phyloP scores from a whole-genome alignment of 2,113 vertebrate genomes.

The Protomyctophum bolini region DNA sequence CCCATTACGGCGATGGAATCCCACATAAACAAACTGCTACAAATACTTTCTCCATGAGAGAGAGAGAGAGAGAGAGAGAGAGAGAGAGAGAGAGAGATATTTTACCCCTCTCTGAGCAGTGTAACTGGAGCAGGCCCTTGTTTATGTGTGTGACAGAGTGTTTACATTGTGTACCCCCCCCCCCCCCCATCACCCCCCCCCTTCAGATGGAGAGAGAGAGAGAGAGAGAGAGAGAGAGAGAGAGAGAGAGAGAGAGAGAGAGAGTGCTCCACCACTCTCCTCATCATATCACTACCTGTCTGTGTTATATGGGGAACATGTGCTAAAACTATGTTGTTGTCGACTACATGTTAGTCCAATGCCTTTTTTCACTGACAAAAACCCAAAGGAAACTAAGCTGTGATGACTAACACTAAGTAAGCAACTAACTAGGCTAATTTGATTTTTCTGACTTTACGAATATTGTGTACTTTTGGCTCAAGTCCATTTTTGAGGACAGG shows the following conservation, averaged over 20 bases:
- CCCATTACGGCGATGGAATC: conserved; percentile 68
- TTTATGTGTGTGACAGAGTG: conserved; percentile 74
- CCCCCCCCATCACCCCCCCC: conserved; percentile 28
- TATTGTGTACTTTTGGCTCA: too few relatives aligned
- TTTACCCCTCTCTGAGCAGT: conserved; percentile 48
- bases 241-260: too few relatives aligned
- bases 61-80: conserved; percentile 25
- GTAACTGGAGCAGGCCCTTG: conserved; percentile 68
- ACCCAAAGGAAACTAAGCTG: too few relatives aligned
- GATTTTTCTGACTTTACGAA: too few relatives aligned
- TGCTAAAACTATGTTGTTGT: too few relatives aligned
- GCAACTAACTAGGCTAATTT: too few relatives aligned
- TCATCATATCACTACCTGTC: conserved; percentile 55
- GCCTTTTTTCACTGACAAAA: too few relatives aligned
- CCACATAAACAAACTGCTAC: conserved; percentile 75
- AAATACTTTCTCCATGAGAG: conserved; percentile 72
- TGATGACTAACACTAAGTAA: too few relatives aligned
- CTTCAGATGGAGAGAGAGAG: conserved; percentile 54
- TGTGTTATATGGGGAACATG: too few relatives aligned
- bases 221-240: neutral
- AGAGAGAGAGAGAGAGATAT: neutral
- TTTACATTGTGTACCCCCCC: conserved; percentile 67
- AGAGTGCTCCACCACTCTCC: conserved; percentile 19
- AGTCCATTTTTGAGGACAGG: too few relatives aligned
- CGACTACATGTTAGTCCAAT: too few relatives aligned